Percentiles rank a stretch among this genome's conserved stretches.
Conservation (phyloP, 2,797 vertebrate genomes). For the Cyclopterus lumpus region DNA sequence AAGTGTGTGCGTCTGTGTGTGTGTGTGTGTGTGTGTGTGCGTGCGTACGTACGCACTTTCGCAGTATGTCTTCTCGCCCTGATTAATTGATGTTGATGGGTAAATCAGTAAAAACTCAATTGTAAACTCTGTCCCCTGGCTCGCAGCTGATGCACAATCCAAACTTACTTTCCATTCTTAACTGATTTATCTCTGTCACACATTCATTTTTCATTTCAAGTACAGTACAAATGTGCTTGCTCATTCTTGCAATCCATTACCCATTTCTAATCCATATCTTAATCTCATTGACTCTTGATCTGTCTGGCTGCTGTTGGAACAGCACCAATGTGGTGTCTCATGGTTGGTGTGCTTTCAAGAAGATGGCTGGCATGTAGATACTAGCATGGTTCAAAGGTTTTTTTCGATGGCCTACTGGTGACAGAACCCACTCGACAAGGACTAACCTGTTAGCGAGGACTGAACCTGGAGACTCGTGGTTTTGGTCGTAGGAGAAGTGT, state of each 20-base stretch:
- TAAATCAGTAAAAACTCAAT: constrained; percentile 12
- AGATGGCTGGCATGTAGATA: not conserved
- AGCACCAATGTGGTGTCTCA: constrained; percentile 12
- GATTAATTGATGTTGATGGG: not conserved
- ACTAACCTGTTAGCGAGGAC: not conserved
- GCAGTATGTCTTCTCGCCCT: constrained; percentile 16
- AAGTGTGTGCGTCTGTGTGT: constrained; percentile 47
- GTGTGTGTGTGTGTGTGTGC: constrained; percentile 2
- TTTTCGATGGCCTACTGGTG: not conserved
- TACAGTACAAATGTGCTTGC: not conserved
- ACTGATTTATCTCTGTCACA: constrained; percentile 1
- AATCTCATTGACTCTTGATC: not conserved
- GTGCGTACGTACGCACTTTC: not conserved
- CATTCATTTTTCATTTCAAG: not conserved
- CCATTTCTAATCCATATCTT: constrained; percentile 4
- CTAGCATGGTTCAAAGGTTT: constrained; percentile 3
- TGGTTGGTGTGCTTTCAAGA: constrained; percentile 12
- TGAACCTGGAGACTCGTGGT: not conserved
- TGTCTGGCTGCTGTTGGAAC: constrained; percentile 1
- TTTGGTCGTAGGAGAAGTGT: not conserved
- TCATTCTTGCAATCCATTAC: not conserved
- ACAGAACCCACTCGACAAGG: not conserved
- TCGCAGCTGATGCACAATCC: not conserved
- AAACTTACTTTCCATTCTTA: not conserved
- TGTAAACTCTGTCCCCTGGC: constrained; percentile 43